These are phyloP conservation scores for Premnoplex brunnescens DNA, from an alignment of 2,797 vertebrate genomes.

Conservation along the genomic window DNA sequence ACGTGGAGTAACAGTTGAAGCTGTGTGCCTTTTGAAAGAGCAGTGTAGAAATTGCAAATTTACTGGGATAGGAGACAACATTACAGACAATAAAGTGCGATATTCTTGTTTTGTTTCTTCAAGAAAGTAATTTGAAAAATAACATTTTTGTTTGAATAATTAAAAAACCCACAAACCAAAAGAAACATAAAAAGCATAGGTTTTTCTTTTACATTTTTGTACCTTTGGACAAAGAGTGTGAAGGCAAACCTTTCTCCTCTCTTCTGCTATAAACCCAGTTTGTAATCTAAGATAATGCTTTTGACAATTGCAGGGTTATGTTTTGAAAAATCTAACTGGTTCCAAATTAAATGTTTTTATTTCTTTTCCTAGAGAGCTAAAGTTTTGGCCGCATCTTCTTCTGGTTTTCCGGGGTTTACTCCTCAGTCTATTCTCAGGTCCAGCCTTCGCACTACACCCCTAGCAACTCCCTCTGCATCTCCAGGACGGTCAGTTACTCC, in stretches of 20 bases:
- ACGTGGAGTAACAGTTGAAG: neutral
- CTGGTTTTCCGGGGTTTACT: conserved; percentile 87
- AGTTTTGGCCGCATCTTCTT: conserved; percentile 80
- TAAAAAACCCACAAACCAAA: accelerated
- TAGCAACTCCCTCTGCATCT: conserved; percentile 89
- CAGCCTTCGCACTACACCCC: conserved; percentile 87
- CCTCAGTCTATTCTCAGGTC: conserved; percentile 94
- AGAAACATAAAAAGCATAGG: accelerated
- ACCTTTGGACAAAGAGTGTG: neutral
- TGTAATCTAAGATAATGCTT: neutral
- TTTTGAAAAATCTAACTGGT: neutral
- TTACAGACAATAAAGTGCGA: neutral
- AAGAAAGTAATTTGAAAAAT: neutral
- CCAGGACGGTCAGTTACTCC: conserved; percentile 89
- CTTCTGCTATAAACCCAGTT: neutral
- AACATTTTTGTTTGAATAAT: neutral
- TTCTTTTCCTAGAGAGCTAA: conserved; percentile 85
- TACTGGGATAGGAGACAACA: neutral
- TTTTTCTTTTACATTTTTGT: neutral
- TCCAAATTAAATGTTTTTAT: neutral
- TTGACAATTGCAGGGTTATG: neutral
- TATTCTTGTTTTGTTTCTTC: neutral
- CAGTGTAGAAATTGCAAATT: neutral
- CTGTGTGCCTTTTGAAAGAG: neutral
- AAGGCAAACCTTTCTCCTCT: neutral